Evolutionary conservation across 2,888 invertebrate genomes (phyloP), one percentile per base, ranked within the genome.

Genomic region (Orchesella flavescens): DNA sequence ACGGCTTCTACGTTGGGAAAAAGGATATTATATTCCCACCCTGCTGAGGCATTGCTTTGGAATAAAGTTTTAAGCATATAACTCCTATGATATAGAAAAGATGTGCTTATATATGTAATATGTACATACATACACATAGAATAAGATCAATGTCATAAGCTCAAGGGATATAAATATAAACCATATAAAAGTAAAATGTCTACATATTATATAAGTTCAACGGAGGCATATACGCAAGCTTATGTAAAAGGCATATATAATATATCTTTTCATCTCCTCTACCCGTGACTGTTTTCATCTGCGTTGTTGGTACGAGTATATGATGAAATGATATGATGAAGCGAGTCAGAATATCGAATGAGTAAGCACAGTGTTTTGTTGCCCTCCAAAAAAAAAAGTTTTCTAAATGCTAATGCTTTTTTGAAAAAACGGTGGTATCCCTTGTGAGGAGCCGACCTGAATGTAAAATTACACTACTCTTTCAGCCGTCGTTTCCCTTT

Each of bases 351-450:
- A 80, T 80, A 80, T 66, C 44, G 57, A 80, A 80, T 80, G 80
- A 80, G 80, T 80, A 80, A 80, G 73, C 72, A 57, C 61, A 79
- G 61, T 43, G 24, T 72, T 73, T 73, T 79, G 71, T 53, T 84
- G 73, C 79, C 73, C 69, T 68, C 72, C 24, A 21, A 73, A 66
- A 81, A 73, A 66, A 81, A 77, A 83, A 79, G 57, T 83, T 85
- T 85, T 85, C 85, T 80, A 83, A 85, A 83, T 85, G 85, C 85
- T 85, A 85, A 85, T 85, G 83, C 83, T 83, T 85, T 85, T 85
- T 80, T 83, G 83, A 85, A 84, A 84, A 78, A 80, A 83, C 75
- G 68, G 81, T 71, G 68, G 81, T 84, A 84, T 77, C 82, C 81
- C 77, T 78, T 74, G 65, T 49, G 43, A 69, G 83, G 59, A 15